Evolutionary conservation across 2,113 vertebrate species (phyloP).

Genomic region (Eulacestoma nigropectus): DNA sequence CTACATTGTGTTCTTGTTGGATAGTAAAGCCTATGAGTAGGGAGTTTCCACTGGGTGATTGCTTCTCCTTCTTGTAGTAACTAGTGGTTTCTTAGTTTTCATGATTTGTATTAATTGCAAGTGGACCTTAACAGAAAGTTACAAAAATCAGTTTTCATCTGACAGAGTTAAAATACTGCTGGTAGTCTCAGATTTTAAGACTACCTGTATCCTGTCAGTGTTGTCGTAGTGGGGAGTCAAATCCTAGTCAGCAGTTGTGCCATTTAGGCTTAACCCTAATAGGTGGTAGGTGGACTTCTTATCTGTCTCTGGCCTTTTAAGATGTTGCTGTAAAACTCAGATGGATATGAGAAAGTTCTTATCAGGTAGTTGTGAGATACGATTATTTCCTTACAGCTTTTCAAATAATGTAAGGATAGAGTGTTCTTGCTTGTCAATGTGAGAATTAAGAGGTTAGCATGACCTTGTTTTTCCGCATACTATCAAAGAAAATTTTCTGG

Average conservation of each 20-base stretch:
- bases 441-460: not conserved
- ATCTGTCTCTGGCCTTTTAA: not conserved
- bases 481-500: not conserved
- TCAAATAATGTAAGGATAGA: not conserved
- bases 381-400: not conserved
- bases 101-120: not conserved
- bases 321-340: not conserved
- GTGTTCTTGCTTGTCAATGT: not conserved
- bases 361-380: not conserved
- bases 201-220: not conserved
- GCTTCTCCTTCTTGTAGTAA: not conserved
- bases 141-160: not conserved
- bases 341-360: not conserved
- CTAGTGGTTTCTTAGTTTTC: not conserved
- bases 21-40: not conserved
- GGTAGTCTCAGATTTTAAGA: not conserved
- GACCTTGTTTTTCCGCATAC: not conserved
- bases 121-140: not conserved
- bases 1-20: not conserved
- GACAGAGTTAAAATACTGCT: not conserved
- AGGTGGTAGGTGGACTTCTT: not conserved
- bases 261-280: not conserved
- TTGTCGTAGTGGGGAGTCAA: not conserved
- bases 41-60: not conserved
- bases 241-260: not conserved